Conservation (phyloP, 2,797 vertebrate species). For the Ispidina picta region DNA sequence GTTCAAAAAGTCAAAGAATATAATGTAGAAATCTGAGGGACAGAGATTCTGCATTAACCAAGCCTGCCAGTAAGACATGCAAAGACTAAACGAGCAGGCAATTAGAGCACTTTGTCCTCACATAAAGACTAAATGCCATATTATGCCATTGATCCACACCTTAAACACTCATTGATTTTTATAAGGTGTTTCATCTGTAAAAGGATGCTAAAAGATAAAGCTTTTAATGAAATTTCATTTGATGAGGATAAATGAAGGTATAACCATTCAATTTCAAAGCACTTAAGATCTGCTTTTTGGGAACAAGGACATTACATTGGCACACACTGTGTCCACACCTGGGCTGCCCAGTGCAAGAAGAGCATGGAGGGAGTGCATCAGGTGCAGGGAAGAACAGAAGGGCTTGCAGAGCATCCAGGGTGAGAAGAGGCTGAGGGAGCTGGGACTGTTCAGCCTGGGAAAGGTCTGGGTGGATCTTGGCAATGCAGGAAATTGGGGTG, state of each 20-base stretch:
- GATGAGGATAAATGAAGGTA: background rate
- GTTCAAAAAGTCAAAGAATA: background rate
- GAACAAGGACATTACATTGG: background rate
- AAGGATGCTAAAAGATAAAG: background rate
- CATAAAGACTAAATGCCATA: conserved; percentile 21
- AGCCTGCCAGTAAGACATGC: background rate
- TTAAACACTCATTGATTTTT: conserved; percentile 49
- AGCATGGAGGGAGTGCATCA: background rate
- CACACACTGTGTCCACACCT: background rate
- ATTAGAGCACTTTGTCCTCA: conserved; percentile 20
- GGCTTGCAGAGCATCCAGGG: background rate
- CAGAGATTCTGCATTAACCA: background rate
- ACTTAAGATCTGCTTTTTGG: background rate
- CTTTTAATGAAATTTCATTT: conserved; percentile 40
- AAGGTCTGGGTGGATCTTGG: background rate
- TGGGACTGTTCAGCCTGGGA: background rate
- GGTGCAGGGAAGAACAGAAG: background rate
- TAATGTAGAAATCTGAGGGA: background rate
- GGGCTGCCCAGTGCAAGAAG: background rate
- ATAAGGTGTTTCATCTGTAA: conserved; percentile 3
- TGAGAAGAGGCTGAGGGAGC: background rate
- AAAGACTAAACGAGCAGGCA: conserved; percentile 13
- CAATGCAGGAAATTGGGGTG: background rate
- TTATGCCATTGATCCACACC: conserved; percentile 7
- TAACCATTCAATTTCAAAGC: background rate